Percentiles rank a stretch among this genome's conserved stretches.
These are phyloP conservation scores for Schrankia costaestrigalis DNA, from an alignment of 2,888 invertebrate species.

Conservation along the genomic window DNA sequence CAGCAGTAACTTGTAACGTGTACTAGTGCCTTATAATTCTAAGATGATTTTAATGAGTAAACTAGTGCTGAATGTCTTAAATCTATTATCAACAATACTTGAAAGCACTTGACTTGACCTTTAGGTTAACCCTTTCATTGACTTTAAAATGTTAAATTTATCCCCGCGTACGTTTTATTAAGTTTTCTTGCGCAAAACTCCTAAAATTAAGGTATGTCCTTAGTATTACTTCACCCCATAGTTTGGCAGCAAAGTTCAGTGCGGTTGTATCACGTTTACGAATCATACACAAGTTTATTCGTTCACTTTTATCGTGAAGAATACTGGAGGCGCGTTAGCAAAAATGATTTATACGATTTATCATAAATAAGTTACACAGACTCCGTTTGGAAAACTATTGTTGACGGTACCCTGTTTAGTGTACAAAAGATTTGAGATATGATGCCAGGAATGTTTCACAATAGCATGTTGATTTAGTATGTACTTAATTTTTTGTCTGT, in stretches of 20 bases:
- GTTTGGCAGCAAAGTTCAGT: conserved; percentile 37
- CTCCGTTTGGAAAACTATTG: conserved; percentile 66
- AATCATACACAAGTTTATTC: conserved; percentile 77
- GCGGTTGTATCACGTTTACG: conserved; percentile 62
- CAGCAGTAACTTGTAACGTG: too few species aligned
- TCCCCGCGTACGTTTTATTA: not conserved
- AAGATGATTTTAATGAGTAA: too few species aligned
- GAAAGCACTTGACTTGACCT: too few species aligned
- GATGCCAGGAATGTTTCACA: not conserved
- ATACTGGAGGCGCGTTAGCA: conserved; percentile 61
- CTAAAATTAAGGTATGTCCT: conserved; percentile 19
- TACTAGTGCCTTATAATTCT: too few species aligned
- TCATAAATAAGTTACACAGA: conserved; percentile 76
- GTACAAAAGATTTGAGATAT: conserved; percentile 40
- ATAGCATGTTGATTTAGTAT: conserved; percentile 13
- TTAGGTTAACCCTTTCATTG: too few species aligned
- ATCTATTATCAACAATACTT: too few species aligned
- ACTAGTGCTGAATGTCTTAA: too few species aligned
- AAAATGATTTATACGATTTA: conserved; percentile 79
- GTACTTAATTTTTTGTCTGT: too few species aligned
- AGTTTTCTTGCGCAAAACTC: not conserved
- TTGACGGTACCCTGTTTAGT: conserved; percentile 35
- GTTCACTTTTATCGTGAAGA: conserved; percentile 72
- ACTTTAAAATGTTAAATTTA: too few species aligned
- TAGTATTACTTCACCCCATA: conserved; percentile 25